phyloP scores from a whole-genome alignment of 2,113 vertebrate genomes.

The Felis catus region F.catus_Fca126_mat1.0 CM031412.1:217787001-217787500 shows the following conservation, averaged over 20 bases:
- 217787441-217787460: not conserved
- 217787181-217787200: too few species aligned
- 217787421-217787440: not conserved
- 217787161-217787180: not conserved
- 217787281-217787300: too few species aligned
- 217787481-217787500: not conserved
- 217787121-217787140: not conserved
- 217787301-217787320: too few species aligned
- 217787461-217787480: not conserved
- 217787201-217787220: too few species aligned
- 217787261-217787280: too few species aligned
- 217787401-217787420: not conserved
- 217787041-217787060: not conserved
- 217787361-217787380: too few species aligned
- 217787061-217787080: not conserved
- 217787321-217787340: too few species aligned
- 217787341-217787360: too few species aligned
- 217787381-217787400: not conserved
- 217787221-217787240: too few species aligned
- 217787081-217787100: not conserved
- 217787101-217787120: not conserved
- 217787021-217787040: not conserved
- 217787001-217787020: not conserved
- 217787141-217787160: not conserved
- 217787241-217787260: too few species aligned